Percentiles rank a stretch among this genome's conserved stretches.
Evolutionary conservation across 2,888 invertebrate genomes (phyloP).

Genomic region (Pollenia griseotomentosa): DNA sequence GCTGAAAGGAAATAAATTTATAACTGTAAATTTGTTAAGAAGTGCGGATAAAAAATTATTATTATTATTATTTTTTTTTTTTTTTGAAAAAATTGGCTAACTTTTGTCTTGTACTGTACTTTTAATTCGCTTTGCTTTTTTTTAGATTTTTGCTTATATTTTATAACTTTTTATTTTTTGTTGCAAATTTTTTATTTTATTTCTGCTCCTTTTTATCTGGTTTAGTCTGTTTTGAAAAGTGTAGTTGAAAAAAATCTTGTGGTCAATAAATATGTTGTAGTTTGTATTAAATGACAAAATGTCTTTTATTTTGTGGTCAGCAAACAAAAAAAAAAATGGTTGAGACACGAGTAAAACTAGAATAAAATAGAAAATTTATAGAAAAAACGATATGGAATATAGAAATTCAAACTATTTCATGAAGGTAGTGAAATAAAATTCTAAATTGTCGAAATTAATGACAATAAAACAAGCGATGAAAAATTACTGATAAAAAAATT

Average conservation of each 20-base stretch:
- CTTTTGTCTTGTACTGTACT: too few relatives aligned
- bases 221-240: not conserved
- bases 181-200: slow-evolving; percentile 6
- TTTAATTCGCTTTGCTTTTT: not conserved
- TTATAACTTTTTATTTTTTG: not conserved
- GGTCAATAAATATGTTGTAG: slow-evolving; percentile 57
- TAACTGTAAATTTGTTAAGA: too few relatives aligned
- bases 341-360: not conserved
- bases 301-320: slow-evolving; percentile 60
- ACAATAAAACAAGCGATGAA: too few relatives aligned
- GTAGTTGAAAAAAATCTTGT: slow-evolving; percentile 26
- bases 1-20: too few relatives aligned
- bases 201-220: not conserved
- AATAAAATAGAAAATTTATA: slow-evolving; percentile 20
- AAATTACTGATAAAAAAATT: too few relatives aligned
- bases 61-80: too few relatives aligned
- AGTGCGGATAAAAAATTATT: too few relatives aligned
- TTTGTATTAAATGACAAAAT: slow-evolving; percentile 59
- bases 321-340: not conserved
- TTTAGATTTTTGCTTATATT: not conserved
- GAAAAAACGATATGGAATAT: not conserved
- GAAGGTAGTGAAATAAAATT: not conserved
- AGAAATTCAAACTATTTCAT: not conserved
- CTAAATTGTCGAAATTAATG: too few relatives aligned
- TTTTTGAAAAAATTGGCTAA: too few relatives aligned